A percentile compares a stretch with the other conserved stretches of the same genome.
Conservation (phyloP, 2,888 invertebrate genomes). For the Drosophila mulleri region DNA sequence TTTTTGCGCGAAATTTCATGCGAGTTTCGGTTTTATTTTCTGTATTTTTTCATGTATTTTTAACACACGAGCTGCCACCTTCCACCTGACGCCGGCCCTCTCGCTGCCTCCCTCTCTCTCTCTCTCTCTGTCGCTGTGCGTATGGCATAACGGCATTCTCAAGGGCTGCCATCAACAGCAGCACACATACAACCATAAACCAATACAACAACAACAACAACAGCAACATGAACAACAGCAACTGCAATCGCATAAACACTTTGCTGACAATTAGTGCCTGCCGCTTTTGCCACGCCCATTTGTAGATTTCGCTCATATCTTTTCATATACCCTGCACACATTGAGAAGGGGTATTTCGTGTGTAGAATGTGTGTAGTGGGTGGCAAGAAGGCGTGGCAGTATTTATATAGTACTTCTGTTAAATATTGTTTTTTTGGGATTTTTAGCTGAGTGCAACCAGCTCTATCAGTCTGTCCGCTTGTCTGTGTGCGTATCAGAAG, state of each 20-base stretch:
- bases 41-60: slow-evolving; percentile 63
- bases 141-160: slow-evolving; percentile 36
- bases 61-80: slow-evolving; percentile 58
- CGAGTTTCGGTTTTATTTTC: slow-evolving; percentile 35
- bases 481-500: no score
- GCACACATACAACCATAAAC: slow-evolving; percentile 20
- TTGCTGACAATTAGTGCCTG: slow-evolving; percentile 69
- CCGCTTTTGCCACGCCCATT: slow-evolving; percentile 41
- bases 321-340: neutral
- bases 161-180: slow-evolving; percentile 48
- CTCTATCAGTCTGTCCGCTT: no score
- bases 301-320: slow-evolving; percentile 8
- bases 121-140: neutral
- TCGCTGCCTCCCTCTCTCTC: neutral
- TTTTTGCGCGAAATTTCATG: slow-evolving; percentile 60
- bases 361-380: neutral
- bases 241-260: slow-evolving; percentile 63
- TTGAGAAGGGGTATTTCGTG: neutral
- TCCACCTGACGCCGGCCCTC: neutral
- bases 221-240: slow-evolving; percentile 27
- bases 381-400: neutral
- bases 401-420: no score
- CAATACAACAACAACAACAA: slow-evolving; percentile 11
- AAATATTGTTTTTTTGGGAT: no score
- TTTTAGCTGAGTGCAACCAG: neutral